phyloP scores from a whole-genome alignment of 2,113 vertebrate genomes.

The Barnardius zonarius region DNA sequence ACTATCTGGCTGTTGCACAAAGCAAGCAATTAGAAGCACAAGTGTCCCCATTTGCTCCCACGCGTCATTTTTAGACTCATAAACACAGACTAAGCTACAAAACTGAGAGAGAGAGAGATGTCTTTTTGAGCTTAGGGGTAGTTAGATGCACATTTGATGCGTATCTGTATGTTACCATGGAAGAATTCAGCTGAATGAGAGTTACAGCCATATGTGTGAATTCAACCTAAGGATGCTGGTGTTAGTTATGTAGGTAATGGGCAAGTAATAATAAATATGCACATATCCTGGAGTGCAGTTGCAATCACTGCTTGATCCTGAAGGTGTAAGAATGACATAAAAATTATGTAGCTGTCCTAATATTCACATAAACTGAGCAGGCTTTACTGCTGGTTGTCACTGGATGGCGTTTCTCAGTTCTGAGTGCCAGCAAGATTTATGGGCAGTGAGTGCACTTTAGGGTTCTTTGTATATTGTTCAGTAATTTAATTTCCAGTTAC shows the following conservation, averaged over 20 bases:
- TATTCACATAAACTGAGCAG: neutral
- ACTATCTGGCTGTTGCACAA: neutral
- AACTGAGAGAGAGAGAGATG: neutral
- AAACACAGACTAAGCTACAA: neutral
- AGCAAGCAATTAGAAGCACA: conserved; percentile 22
- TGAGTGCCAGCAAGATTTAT: neutral
- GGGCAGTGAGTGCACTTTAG: neutral
- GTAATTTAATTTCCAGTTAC: neutral
- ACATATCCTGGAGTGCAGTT: neutral
- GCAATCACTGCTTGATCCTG: neutral
- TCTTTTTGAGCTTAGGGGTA: neutral
- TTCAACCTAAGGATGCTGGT: neutral
- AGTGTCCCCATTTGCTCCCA: neutral
- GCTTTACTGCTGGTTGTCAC: neutral
- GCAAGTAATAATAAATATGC: neutral
- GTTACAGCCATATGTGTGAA: neutral
- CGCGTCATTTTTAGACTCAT: neutral
- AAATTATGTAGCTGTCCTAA: neutral
- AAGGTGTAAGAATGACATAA: neutral
- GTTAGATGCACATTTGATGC: neutral
- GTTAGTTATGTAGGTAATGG: neutral
- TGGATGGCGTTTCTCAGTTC: neutral
- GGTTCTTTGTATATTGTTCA: neutral
- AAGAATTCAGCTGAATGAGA: neutral
- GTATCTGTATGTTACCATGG: neutral